Evolutionary conservation across 2,113 vertebrate species (phyloP).

Genomic region (Cervus canadensis): DNA sequence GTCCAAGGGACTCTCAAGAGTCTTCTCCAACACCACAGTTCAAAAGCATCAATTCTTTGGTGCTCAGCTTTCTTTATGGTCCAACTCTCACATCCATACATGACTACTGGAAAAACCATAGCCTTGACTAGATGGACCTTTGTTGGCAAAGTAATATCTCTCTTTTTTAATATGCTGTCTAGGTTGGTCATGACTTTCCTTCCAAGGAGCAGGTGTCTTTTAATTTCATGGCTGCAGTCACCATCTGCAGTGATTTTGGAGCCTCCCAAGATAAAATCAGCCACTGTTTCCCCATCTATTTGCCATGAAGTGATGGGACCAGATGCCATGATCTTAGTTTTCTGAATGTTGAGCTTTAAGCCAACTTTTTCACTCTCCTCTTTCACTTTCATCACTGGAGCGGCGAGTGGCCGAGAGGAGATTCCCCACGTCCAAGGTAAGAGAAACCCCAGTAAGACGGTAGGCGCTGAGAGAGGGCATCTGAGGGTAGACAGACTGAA

Average conservation of each 20-base stretch:
- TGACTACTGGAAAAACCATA: neutral
- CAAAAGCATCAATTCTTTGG: neutral
- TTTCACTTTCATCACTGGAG: neutral
- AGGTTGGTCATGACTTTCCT: neutral
- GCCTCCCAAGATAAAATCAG: too few species aligned
- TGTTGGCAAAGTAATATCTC: neutral
- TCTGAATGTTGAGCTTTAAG: neutral
- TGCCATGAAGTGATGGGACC: too few species aligned
- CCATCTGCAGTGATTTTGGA: too few species aligned
- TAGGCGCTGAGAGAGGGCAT: neutral
- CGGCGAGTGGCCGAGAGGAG: fast-evolving
- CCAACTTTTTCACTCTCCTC: neutral
- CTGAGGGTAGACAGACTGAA: neutral
- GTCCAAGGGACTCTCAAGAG: neutral
- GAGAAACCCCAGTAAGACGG: fast-evolving
- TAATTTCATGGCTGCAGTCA: neutral
- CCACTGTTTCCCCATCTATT: too few species aligned
- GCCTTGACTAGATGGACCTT: neutral
- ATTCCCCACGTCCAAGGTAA: neutral
- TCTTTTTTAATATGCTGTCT: neutral
- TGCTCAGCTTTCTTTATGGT: neutral
- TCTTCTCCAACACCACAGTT: neutral
- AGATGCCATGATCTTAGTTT: neutral
- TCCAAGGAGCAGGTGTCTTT: neutral
- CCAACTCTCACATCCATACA: neutral